A percentile compares a stretch with the other conserved stretches of the same genome.
phyloP scores from a whole-genome alignment of 2,888 invertebrate species.

The Blastobasis lacticolella region DNA sequence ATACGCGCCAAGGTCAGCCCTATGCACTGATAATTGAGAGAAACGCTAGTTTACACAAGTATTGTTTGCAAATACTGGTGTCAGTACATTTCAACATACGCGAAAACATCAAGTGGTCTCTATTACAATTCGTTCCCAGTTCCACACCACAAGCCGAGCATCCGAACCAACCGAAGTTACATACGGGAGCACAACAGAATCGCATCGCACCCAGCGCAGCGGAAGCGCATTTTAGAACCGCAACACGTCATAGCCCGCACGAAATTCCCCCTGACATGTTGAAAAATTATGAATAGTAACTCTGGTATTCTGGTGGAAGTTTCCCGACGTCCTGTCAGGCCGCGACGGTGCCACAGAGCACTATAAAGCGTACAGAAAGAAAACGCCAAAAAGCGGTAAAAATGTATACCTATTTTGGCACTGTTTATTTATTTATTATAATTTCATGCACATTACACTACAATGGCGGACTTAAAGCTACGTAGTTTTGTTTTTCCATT shows the following conservation, averaged over 20 bases:
- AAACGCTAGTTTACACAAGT: too few relatives aligned
- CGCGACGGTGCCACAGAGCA: not conserved
- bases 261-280: not conserved
- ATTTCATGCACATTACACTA: too few relatives aligned
- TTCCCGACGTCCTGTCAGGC: not conserved
- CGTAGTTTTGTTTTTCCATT: not conserved
- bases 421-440: too few relatives aligned
- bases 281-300: not conserved
- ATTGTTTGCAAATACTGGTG: too few relatives aligned
- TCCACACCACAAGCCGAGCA: not conserved
- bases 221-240: not conserved
- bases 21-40: too few relatives aligned
- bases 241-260: not conserved
- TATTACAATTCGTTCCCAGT: not conserved
- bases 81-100: not conserved
- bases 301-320: not conserved
- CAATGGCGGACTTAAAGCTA: too few relatives aligned
- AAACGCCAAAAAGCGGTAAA: not conserved
- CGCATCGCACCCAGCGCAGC: not conserved
- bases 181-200: not conserved
- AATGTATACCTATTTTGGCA: not conserved
- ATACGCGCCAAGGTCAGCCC: too few relatives aligned
- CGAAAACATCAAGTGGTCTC: not conserved
- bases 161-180: not conserved
- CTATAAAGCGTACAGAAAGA: not conserved